Base-by-base conservation (phyloP, 2,888 invertebrate genomes). In the Conchocele bisecta region DNA sequence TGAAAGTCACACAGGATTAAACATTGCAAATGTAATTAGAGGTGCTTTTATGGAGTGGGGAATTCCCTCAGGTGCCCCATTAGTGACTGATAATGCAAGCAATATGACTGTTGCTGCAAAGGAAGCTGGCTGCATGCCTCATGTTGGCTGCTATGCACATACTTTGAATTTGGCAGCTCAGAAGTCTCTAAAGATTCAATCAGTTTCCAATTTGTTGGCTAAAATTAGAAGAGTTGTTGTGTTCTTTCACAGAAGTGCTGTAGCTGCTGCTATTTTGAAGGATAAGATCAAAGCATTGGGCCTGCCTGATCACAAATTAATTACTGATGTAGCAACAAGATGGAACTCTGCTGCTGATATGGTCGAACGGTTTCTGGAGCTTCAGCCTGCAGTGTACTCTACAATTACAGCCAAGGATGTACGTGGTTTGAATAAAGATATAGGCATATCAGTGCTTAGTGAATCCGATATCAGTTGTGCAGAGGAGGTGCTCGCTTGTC, bases 101-200 rank as follows among this genome's bases (percentile, higher is more conserved):
- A 65, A 70, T 31, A 75, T 70, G 75, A 2, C 15, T 15, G 61
- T 53, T 1, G 63, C 66, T 11, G 66, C 53, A 37, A 42, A 28
- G 29, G 57, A 64, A 39, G n/a, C 59, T 11, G 13, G 26, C n/a
- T 53, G 58, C 39, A 42, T 42, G 15, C 59, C 54, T 26, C 60
- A 66, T 41, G 57, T 60, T 7, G 44, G 61, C 6, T 74, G 74
- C 46, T 74, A 66, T 46, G 66, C 61, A n/a, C 70, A 75, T 22
- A 58, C 58, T 7, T 44, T 74, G 11, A 69, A 69, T 37, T 35
- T 71, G 3, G 75, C 54, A 39, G 46, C 48, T 6, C 50, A 60
- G 15, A 66, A 67, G n/a, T 59, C 57, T 1, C 33, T 64, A 7
- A 65, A 56, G 24, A 48, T 48, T 15, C 33, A 44, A 13, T 7